A percentile compares a stretch with the other conserved stretches of the same genome.
Conservation (phyloP, 2,888 invertebrate genomes). For the Zaprionus obscuricornis region DNA sequence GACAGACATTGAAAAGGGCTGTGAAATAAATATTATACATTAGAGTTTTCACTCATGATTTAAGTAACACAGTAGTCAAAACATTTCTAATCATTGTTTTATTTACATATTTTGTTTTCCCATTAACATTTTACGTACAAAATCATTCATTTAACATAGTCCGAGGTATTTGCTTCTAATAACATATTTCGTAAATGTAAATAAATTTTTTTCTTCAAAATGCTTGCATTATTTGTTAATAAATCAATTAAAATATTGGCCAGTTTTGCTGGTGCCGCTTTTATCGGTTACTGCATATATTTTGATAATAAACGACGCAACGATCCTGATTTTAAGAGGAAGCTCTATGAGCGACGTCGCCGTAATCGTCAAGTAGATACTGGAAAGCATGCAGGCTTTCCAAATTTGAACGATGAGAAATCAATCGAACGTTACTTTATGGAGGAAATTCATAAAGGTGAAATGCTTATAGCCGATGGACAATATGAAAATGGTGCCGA, state of each 20-base stretch:
- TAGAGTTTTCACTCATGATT: not conserved
- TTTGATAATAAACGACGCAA: slow-evolving; percentile 96
- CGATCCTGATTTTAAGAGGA: slow-evolving; percentile 97
- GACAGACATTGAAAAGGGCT: not conserved
- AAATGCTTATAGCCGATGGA: slow-evolving; percentile 92
- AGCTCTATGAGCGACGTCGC: slow-evolving; percentile 91
- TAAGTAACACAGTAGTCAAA: slow-evolving; percentile 8
- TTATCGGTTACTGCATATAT: slow-evolving; percentile 97
- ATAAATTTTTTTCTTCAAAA: slow-evolving; percentile 38
- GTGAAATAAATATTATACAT: not conserved
- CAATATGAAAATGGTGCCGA: slow-evolving; percentile 95
- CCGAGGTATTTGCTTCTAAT: slow-evolving; percentile 6
- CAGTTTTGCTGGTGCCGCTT: slow-evolving; percentile 92
- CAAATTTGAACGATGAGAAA: slow-evolving; percentile 20
- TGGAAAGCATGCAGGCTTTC: not conserved
- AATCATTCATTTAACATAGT: slow-evolving; percentile 19
- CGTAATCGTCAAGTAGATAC: not conserved
- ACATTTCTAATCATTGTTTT: not conserved
- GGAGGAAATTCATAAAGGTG: slow-evolving; percentile 94
- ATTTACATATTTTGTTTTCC: too few species aligned
- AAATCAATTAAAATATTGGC: slow-evolving; percentile 88
- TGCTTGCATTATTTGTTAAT: slow-evolving; percentile 37
- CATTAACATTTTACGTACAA: not conserved
- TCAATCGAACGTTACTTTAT: slow-evolving; percentile 83
- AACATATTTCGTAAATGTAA: slow-evolving; percentile 32